phyloP scores from a whole-genome alignment of 2,888 invertebrate species.

The Tiliacea citrago region DNA sequence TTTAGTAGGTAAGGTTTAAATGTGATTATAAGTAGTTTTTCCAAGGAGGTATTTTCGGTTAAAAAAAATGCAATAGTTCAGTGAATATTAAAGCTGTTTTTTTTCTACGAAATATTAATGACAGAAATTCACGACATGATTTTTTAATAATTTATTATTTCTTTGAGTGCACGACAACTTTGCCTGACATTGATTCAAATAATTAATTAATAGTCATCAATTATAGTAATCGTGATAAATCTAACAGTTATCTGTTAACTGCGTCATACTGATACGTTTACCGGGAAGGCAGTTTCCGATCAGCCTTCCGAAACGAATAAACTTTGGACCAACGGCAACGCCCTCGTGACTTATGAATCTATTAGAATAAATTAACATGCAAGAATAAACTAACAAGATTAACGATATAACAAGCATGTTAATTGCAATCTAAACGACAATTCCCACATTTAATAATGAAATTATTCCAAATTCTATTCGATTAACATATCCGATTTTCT shows the following conservation, averaged over 20 bases:
- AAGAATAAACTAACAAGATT: conserved; percentile 47
- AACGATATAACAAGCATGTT: conserved; percentile 51
- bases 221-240: not conserved
- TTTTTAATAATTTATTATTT: not conserved
- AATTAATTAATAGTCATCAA: not conserved
- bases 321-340: conserved; percentile 27
- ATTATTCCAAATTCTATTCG: conserved; percentile 52
- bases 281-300: conserved; percentile 63
- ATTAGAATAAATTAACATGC: conserved; percentile 64
- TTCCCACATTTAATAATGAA: conserved; percentile 68
- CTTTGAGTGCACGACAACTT: no score
- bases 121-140: not conserved
- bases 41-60: no score
- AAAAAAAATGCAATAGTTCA: no score
- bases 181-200: not conserved
- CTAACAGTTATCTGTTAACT: not conserved
- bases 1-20: not conserved
- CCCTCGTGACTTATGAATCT: conserved; percentile 66
- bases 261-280: conserved; percentile 5
- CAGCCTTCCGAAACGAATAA: conserved; percentile 52
- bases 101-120: no score
- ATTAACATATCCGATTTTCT: conserved; percentile 56
- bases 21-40: no score
- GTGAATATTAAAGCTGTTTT: no score
- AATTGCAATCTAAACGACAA: conserved; percentile 65